Base-by-base conservation (phyloP, 2,888 invertebrate genomes). In the Cantharis flavilabris region DNA sequence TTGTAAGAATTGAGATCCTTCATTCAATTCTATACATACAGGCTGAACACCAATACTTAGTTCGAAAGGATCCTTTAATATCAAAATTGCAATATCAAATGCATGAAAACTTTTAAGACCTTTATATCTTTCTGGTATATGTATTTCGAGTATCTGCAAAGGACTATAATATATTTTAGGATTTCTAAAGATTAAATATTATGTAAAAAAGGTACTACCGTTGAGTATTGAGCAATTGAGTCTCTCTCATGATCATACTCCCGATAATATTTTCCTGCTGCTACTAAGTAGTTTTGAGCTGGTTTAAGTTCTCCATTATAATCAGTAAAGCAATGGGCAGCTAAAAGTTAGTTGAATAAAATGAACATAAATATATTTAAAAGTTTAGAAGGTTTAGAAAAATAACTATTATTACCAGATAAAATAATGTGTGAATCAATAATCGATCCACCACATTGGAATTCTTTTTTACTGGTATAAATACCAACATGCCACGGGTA, bases 41-140 rank as follows among this genome's bases (percentile, higher is more conserved):
- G 88, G 87, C 73, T 85, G 85, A 10, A 88, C 85, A 9, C 85
- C 83, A 63, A 81, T 79, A 2, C 85, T 84, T 63, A 86, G 83
- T 14, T 73, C 76, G 33, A 89, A 84, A 11, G 78, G 69, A 20
- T 81, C 79, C 62, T 82, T 80, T 14, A 87, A 73, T 13, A 85
- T 79, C 9, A 88, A 49, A 9, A 88, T 71, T 0, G 88, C 88
- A 62, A 89, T 84, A 80, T 89, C 89, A 11, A 80, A 79, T n/a
- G 74, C 70, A 72, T 82, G 87, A 18, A 81, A 80, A 7, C 81
- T 81, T 13, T 69, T 33, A 13, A 72, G 76, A 16, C 84, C 86
- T 70, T 71, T 78, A 70, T 85, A 86, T 28, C 78, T 72, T 14
- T 62, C 20, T 69, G 82, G 80, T 16, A 82, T 74, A 18, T 79